Conservation (phyloP, 2,113 vertebrate species). For the Pseudorhombus dupliciocellatus region DNA sequence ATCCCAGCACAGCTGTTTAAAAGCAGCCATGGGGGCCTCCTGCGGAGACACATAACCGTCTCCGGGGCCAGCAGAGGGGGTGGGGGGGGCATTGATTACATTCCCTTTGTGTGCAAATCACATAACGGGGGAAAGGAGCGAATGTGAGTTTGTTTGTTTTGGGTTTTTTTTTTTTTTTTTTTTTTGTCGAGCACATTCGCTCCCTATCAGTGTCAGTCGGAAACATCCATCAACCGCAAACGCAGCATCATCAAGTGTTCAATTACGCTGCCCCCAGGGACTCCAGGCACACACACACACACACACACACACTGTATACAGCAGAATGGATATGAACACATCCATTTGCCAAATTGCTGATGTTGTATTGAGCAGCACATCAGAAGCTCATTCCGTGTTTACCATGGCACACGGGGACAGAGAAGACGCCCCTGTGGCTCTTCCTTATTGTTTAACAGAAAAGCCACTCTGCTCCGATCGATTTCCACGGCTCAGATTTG, state of each 20-base stretch:
- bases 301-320: constrained; percentile 27
- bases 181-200: constrained; percentile 43
- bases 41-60: constrained; percentile 54
- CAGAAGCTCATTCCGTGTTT: constrained; percentile 62
- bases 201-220: constrained; percentile 50
- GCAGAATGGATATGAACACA: constrained; percentile 54
- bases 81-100: constrained; percentile 54
- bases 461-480: constrained; percentile 53
- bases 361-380: constrained; percentile 64
- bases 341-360: constrained; percentile 73
- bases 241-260: constrained; percentile 72
- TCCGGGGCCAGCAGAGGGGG: too few species aligned
- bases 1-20: constrained; percentile 59
- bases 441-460: constrained; percentile 67
- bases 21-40: constrained; percentile 64
- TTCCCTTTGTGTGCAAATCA: constrained; percentile 60
- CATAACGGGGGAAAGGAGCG: constrained; percentile 48
- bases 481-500: constrained; percentile 60
- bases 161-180: constrained; percentile 37
- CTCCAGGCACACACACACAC: constrained; percentile 36
- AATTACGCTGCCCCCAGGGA: constrained; percentile 67
- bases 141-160: constrained; percentile 33
- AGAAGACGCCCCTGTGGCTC: constrained; percentile 57
- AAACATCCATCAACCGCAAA: constrained; percentile 71
- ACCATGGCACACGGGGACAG: constrained; percentile 43